phyloP scores from a whole-genome alignment of 2,888 invertebrate species.

The Ichneumoninae sp. region DNA sequence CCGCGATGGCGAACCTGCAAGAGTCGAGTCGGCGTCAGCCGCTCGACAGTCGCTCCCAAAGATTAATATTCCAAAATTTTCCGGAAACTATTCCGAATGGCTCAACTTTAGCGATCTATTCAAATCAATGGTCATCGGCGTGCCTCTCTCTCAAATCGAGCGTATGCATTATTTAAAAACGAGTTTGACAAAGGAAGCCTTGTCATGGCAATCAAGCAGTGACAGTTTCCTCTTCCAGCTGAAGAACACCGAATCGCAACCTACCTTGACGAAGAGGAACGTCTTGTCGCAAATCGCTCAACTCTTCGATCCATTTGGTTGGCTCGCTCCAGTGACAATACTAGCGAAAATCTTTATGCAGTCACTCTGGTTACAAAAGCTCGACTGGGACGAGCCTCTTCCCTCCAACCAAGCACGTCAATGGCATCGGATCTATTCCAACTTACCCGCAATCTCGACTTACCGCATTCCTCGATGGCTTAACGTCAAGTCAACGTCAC shows the following conservation, averaged over 20 bases:
- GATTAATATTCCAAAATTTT: slow-evolving; percentile 9
- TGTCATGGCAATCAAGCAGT: slow-evolving; percentile 34
- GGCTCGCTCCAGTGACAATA: slow-evolving; percentile 46
- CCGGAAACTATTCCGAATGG: slow-evolving; percentile 6
- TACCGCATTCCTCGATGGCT: slow-evolving; percentile 49
- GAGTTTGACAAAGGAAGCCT: slow-evolving; percentile 62
- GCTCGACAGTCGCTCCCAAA: slow-evolving; percentile 11
- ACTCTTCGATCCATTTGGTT: slow-evolving; percentile 56
- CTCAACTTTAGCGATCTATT: slow-evolving; percentile 30
- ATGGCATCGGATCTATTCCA: slow-evolving; percentile 34
- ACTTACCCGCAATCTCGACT: slow-evolving; percentile 10
- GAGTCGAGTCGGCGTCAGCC: neutral
- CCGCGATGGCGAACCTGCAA: neutral
- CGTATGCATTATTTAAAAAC: slow-evolving; percentile 66
- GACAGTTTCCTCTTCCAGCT: slow-evolving; percentile 44
- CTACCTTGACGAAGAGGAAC: slow-evolving; percentile 24
- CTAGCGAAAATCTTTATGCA: slow-evolving; percentile 63
- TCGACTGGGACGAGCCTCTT: slow-evolving; percentile 53
- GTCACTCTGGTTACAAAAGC: slow-evolving; percentile 51
- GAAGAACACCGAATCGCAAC: neutral
- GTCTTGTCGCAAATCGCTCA: slow-evolving; percentile 33
- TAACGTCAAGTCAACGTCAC: neutral
- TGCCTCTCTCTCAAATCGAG: slow-evolving; percentile 52
- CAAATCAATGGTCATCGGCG: slow-evolving; percentile 50
- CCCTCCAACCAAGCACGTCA: slow-evolving; percentile 23